phyloP scores from a whole-genome alignment of 2,113 vertebrate species.

The Ailurus styani region DNA sequence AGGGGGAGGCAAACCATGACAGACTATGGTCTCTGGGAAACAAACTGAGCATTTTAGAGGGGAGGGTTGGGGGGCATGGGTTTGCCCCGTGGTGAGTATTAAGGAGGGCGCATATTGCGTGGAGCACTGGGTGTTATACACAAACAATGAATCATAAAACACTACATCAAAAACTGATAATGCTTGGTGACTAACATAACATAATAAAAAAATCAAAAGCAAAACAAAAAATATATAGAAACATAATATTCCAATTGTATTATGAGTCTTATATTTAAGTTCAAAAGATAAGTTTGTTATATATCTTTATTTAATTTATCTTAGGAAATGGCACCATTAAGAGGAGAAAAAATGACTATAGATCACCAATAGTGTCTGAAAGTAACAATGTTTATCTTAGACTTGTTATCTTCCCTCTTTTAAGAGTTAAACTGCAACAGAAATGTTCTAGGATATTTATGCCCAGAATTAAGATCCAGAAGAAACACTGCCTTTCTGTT shows the following conservation, averaged over 20 bases:
- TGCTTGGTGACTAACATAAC: no score
- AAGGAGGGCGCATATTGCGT: no score
- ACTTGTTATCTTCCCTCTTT: not conserved
- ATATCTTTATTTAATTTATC: not conserved
- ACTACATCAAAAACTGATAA: no score
- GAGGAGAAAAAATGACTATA: not conserved
- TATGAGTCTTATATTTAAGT: not conserved
- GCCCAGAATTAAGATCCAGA: not conserved
- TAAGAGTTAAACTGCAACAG: not conserved
- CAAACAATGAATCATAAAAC: no score
- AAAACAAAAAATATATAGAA: not conserved
- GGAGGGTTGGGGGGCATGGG: no score
- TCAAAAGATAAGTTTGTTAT: not conserved
- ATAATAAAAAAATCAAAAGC: no score
- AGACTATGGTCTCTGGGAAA: no score
- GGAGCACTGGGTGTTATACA: no score
- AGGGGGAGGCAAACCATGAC: no score
- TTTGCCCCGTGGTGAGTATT: no score
- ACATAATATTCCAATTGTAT: not conserved
- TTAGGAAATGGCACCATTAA: not conserved
- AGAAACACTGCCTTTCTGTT: not conserved
- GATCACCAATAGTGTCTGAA: not conserved
- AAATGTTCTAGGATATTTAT: not conserved
- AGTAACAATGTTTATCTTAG: not conserved
- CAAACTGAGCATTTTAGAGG: no score